A percentile compares a stretch with the other conserved stretches of the same genome.
phyloP scores from a whole-genome alignment of 2,113 vertebrate genomes.

The Excalfactoria chinensis region DNA sequence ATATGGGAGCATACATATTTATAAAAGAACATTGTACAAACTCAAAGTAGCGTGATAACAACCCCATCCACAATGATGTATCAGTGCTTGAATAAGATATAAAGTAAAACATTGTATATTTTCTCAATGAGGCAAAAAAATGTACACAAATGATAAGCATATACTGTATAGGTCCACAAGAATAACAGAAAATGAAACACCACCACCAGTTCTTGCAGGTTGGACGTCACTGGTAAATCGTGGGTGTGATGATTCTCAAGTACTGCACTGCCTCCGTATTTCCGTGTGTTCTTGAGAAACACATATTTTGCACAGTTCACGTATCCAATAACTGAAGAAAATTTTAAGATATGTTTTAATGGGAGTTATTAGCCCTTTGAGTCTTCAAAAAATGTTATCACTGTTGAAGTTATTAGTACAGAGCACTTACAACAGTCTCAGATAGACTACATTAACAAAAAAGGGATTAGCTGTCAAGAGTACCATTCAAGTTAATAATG shows the following conservation, averaged over 20 bases:
- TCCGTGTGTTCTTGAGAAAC: background rate
- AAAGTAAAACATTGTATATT: background rate
- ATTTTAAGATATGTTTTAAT: background rate
- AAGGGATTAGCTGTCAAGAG: background rate
- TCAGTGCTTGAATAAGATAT: background rate
- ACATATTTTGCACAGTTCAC: rapidly evolving
- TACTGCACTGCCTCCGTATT: background rate
- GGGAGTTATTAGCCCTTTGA: background rate
- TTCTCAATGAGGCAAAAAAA: background rate
- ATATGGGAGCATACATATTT: background rate
- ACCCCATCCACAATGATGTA: background rate
- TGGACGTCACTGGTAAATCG: background rate
- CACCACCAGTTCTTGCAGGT: background rate
- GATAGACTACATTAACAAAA: background rate
- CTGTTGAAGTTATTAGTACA: background rate
- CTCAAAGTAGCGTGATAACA: background rate
- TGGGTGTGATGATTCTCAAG: background rate
- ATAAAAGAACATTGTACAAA: background rate
- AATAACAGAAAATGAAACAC: background rate
- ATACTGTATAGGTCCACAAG: background rate
- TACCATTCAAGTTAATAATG: background rate
- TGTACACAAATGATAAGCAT: rapidly evolving
- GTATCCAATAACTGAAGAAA: background rate
- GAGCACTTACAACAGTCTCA: background rate
- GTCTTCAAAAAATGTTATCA: background rate